Conservation (phyloP, 2,113 vertebrate species). For the Probosciger aterrimus region DNA sequence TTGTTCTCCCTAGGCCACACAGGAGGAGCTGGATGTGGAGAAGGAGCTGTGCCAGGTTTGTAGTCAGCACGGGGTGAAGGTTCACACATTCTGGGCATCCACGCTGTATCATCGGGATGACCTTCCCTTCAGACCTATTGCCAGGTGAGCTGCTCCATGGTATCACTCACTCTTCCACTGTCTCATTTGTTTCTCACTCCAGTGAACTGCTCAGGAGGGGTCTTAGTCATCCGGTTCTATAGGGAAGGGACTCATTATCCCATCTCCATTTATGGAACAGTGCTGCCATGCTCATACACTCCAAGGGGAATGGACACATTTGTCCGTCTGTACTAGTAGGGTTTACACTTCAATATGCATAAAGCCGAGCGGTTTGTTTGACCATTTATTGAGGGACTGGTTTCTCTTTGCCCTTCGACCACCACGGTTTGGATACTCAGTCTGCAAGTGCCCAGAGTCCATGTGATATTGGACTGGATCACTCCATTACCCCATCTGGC, state of each 20-base stretch:
- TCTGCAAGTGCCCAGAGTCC: background rate
- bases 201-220: background rate
- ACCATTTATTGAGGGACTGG: background rate
- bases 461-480: background rate
- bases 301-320: background rate
- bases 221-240: background rate
- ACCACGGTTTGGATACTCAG: background rate
- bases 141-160: slow-evolving; percentile 54
- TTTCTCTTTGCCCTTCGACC: background rate
- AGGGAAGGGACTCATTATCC: background rate
- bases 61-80: slow-evolving; percentile 69
- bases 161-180: background rate
- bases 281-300: background rate
- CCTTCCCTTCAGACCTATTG: slow-evolving; percentile 75
- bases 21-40: slow-evolving; percentile 81
- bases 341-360: background rate
- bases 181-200: background rate
- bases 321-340: background rate
- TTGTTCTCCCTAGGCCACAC: slow-evolving; percentile 61
- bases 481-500: background rate
- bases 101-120: slow-evolving; percentile 81
- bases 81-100: slow-evolving; percentile 80
- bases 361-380: background rate
- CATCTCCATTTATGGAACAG: background rate
- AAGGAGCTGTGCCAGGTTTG: slow-evolving; percentile 73